A percentile compares a stretch with the other conserved stretches of the same genome.
These are phyloP conservation scores for Alentia gelatinosa DNA, from an alignment of 2,888 invertebrate species.

Conservation along the genomic window DNA sequence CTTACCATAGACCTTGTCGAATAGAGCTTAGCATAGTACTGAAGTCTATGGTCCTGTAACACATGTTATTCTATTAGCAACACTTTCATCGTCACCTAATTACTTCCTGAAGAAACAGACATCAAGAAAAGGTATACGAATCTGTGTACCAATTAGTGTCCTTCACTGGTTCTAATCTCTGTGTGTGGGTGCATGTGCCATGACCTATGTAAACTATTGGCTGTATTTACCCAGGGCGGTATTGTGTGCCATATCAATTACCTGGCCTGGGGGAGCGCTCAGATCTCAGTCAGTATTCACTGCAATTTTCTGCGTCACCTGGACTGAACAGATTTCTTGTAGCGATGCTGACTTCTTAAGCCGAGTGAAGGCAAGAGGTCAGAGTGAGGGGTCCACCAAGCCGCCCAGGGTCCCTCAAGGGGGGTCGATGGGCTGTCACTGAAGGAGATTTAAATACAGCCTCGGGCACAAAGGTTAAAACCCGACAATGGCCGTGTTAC, in stretches of 20 bases:
- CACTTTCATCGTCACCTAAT: too few relatives aligned
- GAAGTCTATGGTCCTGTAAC: too few relatives aligned
- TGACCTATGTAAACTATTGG: not conserved
- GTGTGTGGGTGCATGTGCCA: not conserved
- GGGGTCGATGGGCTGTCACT: not conserved
- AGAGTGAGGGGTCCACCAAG: not conserved
- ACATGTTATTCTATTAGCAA: too few relatives aligned
- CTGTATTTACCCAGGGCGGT: not conserved
- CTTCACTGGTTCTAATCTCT: not conserved
- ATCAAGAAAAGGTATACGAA: too few relatives aligned
- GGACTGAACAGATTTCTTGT: not conserved
- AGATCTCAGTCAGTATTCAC: not conserved
- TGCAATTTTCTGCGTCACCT: not conserved
- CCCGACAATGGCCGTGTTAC: not conserved
- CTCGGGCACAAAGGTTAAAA: conserved; percentile 1
- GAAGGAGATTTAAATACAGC: conserved; percentile 34
- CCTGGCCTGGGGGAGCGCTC: not conserved
- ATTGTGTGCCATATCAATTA: not conserved
- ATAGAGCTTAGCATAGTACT: too few relatives aligned
- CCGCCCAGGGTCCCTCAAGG: not conserved
- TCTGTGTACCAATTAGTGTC: too few relatives aligned
- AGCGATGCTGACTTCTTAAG: not conserved
- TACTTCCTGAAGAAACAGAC: too few relatives aligned
- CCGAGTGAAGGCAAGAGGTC: not conserved
- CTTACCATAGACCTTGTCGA: too few relatives aligned